Conservation (phyloP, 2,113 vertebrate species). For the Microcebus lehilahytsara region DNA sequence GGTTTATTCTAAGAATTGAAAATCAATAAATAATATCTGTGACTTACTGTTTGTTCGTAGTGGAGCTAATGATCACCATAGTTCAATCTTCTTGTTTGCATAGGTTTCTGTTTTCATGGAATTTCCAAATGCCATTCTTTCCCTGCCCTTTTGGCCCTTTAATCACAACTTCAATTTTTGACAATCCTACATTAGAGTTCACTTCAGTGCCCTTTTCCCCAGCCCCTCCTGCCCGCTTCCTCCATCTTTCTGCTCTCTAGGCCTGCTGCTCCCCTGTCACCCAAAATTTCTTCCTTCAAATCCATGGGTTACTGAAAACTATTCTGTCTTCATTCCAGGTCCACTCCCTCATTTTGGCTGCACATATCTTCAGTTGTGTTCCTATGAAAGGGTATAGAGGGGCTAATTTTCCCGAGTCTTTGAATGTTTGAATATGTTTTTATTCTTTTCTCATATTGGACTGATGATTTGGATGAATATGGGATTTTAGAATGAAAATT, state of each 20-base stretch:
- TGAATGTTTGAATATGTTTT: background rate
- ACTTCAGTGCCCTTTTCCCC: too few species aligned
- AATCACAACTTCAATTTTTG: background rate
- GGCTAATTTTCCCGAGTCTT: background rate
- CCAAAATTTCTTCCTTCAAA: background rate
- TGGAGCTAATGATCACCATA: too few species aligned
- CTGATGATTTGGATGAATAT: background rate
- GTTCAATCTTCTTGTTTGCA: background rate
- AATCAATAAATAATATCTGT: background rate
- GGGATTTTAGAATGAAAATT: background rate
- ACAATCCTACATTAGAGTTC: background rate
- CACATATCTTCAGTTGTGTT: background rate
- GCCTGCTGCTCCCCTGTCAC: background rate
- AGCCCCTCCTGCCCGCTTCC: background rate
- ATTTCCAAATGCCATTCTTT: background rate
- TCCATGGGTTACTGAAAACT: background rate
- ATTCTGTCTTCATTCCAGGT: background rate
- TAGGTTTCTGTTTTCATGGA: background rate
- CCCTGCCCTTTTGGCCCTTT: background rate
- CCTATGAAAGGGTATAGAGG: too few species aligned
- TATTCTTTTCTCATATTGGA: background rate
- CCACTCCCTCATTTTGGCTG: background rate
- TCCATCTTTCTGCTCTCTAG: background rate
- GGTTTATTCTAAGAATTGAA: background rate
- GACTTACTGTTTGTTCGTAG: background rate